Percentiles rank a stretch among this genome's conserved stretches.
Evolutionary conservation across 2,113 vertebrate species (phyloP).

Genomic region (Eidolon helvum): DNA sequence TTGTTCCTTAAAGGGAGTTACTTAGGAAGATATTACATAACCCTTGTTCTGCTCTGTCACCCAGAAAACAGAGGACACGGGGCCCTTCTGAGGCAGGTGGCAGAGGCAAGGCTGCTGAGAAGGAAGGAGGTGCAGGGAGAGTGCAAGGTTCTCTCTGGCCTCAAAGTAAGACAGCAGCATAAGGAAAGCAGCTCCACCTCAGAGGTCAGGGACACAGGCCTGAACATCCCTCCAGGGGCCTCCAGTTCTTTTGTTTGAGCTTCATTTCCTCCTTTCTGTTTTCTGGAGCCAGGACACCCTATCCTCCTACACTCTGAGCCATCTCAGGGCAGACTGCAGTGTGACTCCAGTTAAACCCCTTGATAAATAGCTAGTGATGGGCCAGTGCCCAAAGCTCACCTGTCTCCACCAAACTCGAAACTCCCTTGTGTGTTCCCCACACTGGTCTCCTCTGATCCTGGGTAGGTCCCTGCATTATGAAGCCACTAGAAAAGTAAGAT

Average conservation of each 20-base stretch:
- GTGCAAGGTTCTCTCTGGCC: background rate
- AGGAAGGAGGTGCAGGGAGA: background rate
- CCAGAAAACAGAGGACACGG: background rate
- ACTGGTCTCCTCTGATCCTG: background rate
- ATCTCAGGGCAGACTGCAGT: background rate
- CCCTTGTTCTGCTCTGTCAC: background rate
- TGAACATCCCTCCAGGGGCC: background rate
- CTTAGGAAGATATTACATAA: background rate
- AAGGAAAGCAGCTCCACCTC: background rate
- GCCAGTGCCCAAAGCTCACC: background rate
- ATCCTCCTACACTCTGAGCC: background rate
- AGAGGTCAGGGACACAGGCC: background rate
- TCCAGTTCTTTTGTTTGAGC: background rate
- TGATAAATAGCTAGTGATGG: background rate
- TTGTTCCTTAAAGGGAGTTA: background rate
- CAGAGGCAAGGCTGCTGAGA: background rate
- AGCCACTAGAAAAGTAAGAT: background rate
- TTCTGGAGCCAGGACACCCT: background rate
- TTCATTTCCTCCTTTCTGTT: conserved; percentile 6
- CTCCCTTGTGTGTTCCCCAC: background rate
- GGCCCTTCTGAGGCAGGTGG: background rate
- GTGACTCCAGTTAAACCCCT: background rate
- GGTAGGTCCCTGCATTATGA: background rate
- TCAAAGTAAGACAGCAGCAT: background rate
- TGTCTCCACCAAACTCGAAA: background rate